Conservation (phyloP, 2,113 vertebrate species). For the Cairina moschata region DNA sequence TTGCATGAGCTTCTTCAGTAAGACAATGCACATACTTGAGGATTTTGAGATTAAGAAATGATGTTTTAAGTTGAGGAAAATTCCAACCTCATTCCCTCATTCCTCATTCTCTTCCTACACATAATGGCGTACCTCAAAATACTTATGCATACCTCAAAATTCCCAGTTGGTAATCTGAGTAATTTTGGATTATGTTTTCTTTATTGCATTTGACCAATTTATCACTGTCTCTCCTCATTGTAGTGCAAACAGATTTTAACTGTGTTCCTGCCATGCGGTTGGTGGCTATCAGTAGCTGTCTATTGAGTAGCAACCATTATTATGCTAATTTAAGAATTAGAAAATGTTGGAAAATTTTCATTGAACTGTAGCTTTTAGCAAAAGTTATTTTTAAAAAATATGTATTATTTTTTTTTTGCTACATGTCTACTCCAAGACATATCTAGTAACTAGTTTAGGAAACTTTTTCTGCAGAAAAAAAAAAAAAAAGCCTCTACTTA, state of each 20-base stretch:
- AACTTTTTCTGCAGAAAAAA: background rate
- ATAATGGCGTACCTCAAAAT: background rate
- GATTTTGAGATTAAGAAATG: background rate
- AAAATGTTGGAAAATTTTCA: background rate
- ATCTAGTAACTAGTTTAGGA: background rate
- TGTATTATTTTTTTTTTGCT: background rate
- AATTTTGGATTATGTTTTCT: background rate
- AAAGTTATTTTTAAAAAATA: background rate
- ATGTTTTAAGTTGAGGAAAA: background rate
- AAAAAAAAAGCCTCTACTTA: background rate
- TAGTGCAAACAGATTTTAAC: background rate
- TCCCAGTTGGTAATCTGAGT: background rate
- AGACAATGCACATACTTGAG: background rate
- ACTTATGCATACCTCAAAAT: background rate
- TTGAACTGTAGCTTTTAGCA: background rate
- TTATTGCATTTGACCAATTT: background rate
- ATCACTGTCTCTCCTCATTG: background rate
- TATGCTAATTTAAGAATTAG: background rate
- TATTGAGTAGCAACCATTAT: background rate
- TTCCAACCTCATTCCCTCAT: background rate
- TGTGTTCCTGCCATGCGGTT: background rate
- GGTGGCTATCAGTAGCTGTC: background rate
- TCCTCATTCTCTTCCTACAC: background rate
- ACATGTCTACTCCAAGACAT: background rate
- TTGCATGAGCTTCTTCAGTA: background rate